Evolutionary conservation across 2,888 invertebrate species (phyloP), one percentile per base, ranked within the genome.

Genomic region (Cepaea hortensis): DNA sequence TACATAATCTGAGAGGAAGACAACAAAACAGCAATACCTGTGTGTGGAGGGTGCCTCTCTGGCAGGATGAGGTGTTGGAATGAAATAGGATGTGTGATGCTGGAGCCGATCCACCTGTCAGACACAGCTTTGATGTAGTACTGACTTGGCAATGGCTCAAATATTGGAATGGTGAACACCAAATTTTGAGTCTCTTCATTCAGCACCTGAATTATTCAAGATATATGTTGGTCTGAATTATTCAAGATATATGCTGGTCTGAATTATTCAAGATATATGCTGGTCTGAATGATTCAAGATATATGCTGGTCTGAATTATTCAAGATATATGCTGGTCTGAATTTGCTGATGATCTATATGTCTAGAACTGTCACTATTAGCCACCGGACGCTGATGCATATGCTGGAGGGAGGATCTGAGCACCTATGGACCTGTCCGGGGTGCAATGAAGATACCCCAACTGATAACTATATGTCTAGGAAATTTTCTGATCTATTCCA

Each of bases 131-230:
- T 96, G 65, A 99, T 96, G 91, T 97, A 97, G 95, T 99, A 99
- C 94, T 99, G 98, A 6, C 97, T 96, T 0, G 98, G 98, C 88
- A 98, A 94, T 0, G 98, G 94, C 89, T 95, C 98, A 73, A 96
- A 96, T 82, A 99, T 96, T 0, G 99, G 99, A 92, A 99, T 98
- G 0, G 99, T 99, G 95, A 99, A 98, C 0, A 98, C 96, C 50
- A 99, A 95, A 91, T 97, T 97, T 93, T 98, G 97, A 0, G 96
- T 96, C 91, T 98, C 97, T 20, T 95, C 95, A 1, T 96, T 96
- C 73, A 96, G 95, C 0, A 97, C 97, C 96, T 96, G 92, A 23
- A 46, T 23, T 20, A 76, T 46, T 65, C 1, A 55, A 23, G 50
- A 62, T 1, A 75, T n/a, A n/a, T 65, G 35, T 13, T n/a, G 4